Evolutionary conservation across 30 jellyfish, hydroid and myxozoan genomes (phyloP).

Genomic region (Phacellophora camtschatica): DNA sequence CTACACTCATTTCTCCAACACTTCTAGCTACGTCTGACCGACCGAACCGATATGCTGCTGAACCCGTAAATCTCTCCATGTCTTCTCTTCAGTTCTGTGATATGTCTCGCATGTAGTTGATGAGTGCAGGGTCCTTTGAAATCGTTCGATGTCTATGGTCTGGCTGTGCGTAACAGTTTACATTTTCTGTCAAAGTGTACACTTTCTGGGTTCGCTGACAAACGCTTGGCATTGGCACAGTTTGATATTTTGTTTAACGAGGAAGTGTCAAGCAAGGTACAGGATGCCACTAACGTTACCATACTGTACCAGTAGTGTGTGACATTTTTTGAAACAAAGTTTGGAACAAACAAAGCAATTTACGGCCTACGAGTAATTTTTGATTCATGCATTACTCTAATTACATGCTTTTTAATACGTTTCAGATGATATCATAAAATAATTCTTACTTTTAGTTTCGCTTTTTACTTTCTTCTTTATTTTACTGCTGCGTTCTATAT

Average conservation of each 20-base stretch:
- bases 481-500: too few species aligned
- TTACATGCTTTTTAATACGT: too few species aligned
- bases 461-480: too few species aligned
- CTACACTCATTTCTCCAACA: neutral
- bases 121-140: slow-evolving; percentile 60
- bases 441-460: too few species aligned
- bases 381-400: too few species aligned
- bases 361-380: too few species aligned
- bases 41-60: slow-evolving; percentile 34
- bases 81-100: slow-evolving; percentile 43
- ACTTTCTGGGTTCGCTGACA: slow-evolving; percentile 5
- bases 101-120: slow-evolving; percentile 4
- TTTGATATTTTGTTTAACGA: neutral
- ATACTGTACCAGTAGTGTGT: too few species aligned
- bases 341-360: too few species aligned
- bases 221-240: neutral
- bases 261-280: too few species aligned
- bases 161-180: slow-evolving; percentile 50
- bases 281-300: too few species aligned
- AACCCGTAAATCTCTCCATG: slow-evolving; percentile 43
- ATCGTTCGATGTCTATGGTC: slow-evolving; percentile 30
- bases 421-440: too few species aligned
- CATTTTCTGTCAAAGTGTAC: neutral
- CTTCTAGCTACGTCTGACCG: slow-evolving; percentile 11
- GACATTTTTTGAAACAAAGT: too few species aligned